A percentile compares a stretch with the other conserved stretches of the same genome.
phyloP scores from a whole-genome alignment of 2,888 invertebrate species.

The Pycnomerus fuliginosus region DNA sequence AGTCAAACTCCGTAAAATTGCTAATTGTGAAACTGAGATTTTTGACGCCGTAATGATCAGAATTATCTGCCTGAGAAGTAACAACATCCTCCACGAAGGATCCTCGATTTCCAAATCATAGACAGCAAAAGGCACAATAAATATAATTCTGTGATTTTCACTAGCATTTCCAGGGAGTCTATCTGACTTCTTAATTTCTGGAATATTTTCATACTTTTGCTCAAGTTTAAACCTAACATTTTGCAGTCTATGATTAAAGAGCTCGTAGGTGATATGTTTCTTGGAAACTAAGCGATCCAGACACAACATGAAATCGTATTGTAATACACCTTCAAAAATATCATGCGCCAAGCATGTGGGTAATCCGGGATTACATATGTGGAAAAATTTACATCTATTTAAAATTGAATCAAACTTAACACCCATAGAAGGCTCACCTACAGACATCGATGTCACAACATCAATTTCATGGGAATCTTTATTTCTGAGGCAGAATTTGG shows the following conservation, averaged over 20 bases:
- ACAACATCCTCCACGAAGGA: neutral
- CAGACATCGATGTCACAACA: no score
- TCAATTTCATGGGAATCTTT: neutral
- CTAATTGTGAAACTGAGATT: neutral
- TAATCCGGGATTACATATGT: conserved; percentile 7
- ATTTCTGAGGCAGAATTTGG: neutral
- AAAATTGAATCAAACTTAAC: conserved; percentile 1
- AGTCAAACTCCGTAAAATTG: no score
- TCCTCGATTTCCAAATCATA: neutral
- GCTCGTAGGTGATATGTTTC: no score
- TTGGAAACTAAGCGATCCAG: no score
- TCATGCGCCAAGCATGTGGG: conserved; percentile 24
- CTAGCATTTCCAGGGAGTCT: neutral
- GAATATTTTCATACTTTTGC: no score
- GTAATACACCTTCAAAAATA: conserved; percentile 22
- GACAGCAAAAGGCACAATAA: neutral
- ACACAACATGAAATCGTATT: conserved; percentile 19
- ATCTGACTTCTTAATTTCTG: neutral
- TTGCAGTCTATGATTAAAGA: no score
- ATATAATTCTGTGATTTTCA: neutral
- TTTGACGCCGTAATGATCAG: neutral
- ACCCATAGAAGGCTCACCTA: no score
- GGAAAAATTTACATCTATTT: conserved; percentile 6
- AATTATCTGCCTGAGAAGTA: neutral
- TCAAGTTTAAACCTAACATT: no score